A percentile compares a stretch with the other conserved stretches of the same genome.
These are phyloP conservation scores for Nansenia antarctica DNA, from an alignment of 2,113 vertebrate species.

Conservation along the genomic window DNA sequence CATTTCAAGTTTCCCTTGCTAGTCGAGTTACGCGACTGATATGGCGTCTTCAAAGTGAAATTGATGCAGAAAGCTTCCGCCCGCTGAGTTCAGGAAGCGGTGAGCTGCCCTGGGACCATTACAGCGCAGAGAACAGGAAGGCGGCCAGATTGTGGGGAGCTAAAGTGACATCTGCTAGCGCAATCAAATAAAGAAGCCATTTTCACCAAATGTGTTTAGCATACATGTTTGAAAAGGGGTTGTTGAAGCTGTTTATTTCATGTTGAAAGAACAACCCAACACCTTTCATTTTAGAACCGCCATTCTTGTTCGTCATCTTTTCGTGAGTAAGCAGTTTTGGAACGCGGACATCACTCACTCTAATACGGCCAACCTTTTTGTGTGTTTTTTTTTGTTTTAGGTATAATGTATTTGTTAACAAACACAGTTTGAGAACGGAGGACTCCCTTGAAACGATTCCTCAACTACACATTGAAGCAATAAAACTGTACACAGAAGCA, in stretches of 20 bases:
- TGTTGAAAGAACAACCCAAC: constrained; percentile 17
- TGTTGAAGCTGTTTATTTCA: constrained; percentile 43
- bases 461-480: not conserved
- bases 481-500: not conserved
- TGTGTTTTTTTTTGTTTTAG: not conserved
- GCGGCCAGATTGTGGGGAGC: constrained; percentile 71
- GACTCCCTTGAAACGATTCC: not conserved
- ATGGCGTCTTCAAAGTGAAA: constrained; percentile 77
- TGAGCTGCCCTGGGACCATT: constrained; percentile 73
- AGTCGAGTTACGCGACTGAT: constrained; percentile 67
- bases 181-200: constrained; percentile 69
- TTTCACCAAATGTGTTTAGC: constrained; percentile 68
- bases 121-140: constrained; percentile 71
- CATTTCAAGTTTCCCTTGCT: constrained; percentile 67
- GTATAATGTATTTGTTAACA: not conserved
- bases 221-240: constrained; percentile 44
- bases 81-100: constrained; percentile 73
- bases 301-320: not conserved
- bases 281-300: constrained; percentile 19
- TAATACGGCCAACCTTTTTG: not conserved
- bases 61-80: constrained; percentile 77
- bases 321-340: constrained; percentile 35
- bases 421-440: not conserved
- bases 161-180: constrained; percentile 77
- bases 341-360: too few species aligned